Evolutionary conservation across 1,140 invertebrate species (phyloP), one percentile per base, ranked within the genome.

Genomic region (Macrobrachium nipponense): DNA sequence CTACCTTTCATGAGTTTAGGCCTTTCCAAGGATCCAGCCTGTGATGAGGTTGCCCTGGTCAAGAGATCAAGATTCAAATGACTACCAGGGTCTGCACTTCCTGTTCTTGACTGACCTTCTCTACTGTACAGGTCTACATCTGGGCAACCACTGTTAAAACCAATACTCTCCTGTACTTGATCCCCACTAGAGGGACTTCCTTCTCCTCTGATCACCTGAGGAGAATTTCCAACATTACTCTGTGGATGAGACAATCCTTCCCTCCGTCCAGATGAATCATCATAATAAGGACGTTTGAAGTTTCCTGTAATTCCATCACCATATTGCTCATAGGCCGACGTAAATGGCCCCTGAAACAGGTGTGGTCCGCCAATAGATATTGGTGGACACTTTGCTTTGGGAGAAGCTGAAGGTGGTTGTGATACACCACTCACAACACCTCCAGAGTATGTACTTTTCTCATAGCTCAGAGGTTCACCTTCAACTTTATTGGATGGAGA

Each of bases 231-330:
- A 5, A 36, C 73, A 51, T 36, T 59, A n/a, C 23, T 77, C 44
- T 20, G 18, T n/a, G 61, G 17, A 59, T 77, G 43, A 66, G 82
- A 17, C 15, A 78, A 59, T 17, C 73, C 18, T 15, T 84, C 82
- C 58, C 73, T 76, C 15, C 82, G 15, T 59, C 43, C 62, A 27
- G 58, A 84, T n/a, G 76, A 23, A 60, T 86, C 77, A 62, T 86
- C 84, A 80, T 72, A 86, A 80, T 80, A 86, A 15, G 80, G 84
- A 17, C 84, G 84, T 58, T 86, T 86, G 77, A 66, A 84, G 59
- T 83, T 76, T 44, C 77, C 36, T 70, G 60, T 27, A 61, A 64
- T 62, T 73, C 80, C 84, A 61, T 86, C 84, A 51, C 77, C 43
- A 80, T 86, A 86, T 11, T 86, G 84, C 23, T 80, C 77, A 62